Evolutionary conservation across 2,888 invertebrate genomes (phyloP), one percentile per base, ranked within the genome.

Genomic region (Epistrophe eligans): DNA sequence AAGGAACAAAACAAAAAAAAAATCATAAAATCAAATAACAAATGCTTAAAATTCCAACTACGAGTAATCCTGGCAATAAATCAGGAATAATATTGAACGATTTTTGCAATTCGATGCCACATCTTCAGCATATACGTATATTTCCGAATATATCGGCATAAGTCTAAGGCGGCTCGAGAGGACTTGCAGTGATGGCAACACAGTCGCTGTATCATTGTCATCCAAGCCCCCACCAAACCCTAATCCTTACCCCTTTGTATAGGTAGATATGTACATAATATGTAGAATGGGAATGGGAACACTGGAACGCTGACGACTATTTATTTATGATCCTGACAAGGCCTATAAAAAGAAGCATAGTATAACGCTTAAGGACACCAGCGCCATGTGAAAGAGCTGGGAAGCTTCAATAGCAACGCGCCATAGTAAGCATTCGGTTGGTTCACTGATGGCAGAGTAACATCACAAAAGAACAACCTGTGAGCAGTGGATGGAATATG

Each of bases 81-180:
- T 89, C 89, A 90, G 89, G 88, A 83, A 89, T 89, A 89, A 89
- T 89, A 90, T 90, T 89, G 89, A 90, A 90, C 87, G 89, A 84
- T 89, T 88, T 83, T 82, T 82, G 83, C 87, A 82, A 82, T 82
- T 45, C 79, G 72, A 87, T 87, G 87, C 76, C 79, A 87, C 87
- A 87, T 74, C 38, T 76, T 50, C 64, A 77, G 48, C 24, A 11
- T 48, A 15, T 66, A 7, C 35, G 8, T 52, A n/a, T 17, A 24
- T 66, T 15, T 19, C 11, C 9, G 5, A 40, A 10, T 10, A 45
- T 52, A 52, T 67, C 35, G n/a, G 17, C 24, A 24, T 48, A 50
- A 70, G 40, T 28, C 55, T 81, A 58, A 80, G 72, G 76, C 24
- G 57, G 57, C 55, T 64, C 55, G 57, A 66, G 57, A 66, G 71